Base-by-base conservation (phyloP, 2,113 vertebrate genomes). In the Callospermophilus lateralis region DNA sequence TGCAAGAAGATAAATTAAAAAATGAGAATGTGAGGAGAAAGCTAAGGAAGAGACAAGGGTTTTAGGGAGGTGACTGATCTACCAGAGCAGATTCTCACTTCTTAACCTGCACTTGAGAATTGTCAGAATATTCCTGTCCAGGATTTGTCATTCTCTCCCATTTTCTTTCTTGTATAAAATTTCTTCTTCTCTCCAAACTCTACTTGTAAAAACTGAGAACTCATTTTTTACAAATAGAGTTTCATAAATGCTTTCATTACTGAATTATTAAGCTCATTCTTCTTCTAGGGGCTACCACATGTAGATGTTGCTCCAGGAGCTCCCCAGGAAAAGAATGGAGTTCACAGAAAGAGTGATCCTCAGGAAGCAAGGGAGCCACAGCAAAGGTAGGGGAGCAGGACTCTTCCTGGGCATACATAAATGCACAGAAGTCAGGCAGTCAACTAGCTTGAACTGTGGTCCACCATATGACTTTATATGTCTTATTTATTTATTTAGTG, bases 271-370 rank as follows among this genome's bases (percentile, higher is more conserved):
- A 26, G 17, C 16, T 63, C 48, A 17, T 15, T 72, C 53, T 94
- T 96, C 67, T 94, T 97, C 34, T 97, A 99, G 99, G 99, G 97
- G 48, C 45, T 98, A 6, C 98, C 98, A 74, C 98, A 98, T 15
- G 96, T 97, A 80, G 99, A 99, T 55, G 98, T 99, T 42, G 99
- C 99, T 94, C 99, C 99, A 1, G 99, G 99, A 83, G 99, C 99
- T 15, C 99, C 99, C 9, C 99, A 99, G 95, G 99, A 99, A 93
- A 99, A 98, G 34, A 98, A 97, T 26, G 98, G 97, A 13, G 76
- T 93, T 0, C 98, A 98, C 84, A 96, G 97, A 61, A 98, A 98
- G 77, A 96, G 93, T 89, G 98, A 98, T 92, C 92, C 97, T 19
- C 98, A 98, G 2, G 99, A 99, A 90, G 89, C 99, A 51, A 98